Conservation (phyloP, 2,113 vertebrate species). For the Tragelaphus strepsiceros region DNA sequence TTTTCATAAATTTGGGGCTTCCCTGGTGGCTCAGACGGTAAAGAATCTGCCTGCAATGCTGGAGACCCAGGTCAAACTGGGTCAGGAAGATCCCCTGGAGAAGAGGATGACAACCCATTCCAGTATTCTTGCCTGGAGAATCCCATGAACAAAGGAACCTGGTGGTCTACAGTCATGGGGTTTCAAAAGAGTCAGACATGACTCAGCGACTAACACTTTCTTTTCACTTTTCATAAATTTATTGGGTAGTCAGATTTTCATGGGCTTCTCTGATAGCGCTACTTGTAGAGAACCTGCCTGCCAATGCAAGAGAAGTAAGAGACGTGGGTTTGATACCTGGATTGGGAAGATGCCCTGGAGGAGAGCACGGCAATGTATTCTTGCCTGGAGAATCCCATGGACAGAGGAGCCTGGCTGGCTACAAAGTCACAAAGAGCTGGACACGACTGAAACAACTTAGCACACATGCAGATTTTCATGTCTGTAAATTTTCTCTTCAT, state of each 20-base stretch:
- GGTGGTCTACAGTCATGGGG: background rate
- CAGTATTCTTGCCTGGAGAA: background rate
- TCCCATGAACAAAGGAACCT: background rate
- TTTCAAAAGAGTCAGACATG: background rate
- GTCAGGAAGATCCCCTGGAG: background rate
- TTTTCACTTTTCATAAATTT: background rate
- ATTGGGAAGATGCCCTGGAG: background rate
- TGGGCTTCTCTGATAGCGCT: background rate
- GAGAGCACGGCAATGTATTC: background rate
- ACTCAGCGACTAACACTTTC: background rate
- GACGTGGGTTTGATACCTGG: accelerated
- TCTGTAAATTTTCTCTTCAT: background rate
- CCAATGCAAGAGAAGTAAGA: background rate
- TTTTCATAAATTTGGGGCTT: background rate
- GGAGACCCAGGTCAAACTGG: background rate
- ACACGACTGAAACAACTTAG: background rate
- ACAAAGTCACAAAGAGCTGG: background rate
- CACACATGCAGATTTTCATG: background rate
- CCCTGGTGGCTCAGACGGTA: background rate
- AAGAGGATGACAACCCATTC: background rate
- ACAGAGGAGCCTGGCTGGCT: background rate
- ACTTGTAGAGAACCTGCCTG: background rate
- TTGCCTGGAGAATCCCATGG: background rate
- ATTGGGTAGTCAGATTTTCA: background rate
- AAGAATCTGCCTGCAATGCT: background rate